phyloP scores from a whole-genome alignment of 2,797 vertebrate species.

The Spizella passerina region DNA sequence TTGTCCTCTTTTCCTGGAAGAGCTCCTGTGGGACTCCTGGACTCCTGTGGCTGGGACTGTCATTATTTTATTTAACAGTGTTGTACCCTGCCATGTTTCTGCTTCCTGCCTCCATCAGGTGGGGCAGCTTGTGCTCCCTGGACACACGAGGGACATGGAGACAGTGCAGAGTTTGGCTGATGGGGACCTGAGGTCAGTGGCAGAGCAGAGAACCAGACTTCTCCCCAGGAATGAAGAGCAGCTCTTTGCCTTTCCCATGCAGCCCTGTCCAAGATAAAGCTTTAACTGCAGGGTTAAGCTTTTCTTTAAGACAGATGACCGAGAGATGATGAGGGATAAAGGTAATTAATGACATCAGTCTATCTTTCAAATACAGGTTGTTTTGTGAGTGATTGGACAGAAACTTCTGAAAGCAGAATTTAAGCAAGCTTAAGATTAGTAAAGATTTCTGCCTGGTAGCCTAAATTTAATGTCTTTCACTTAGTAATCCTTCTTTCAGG shows the following conservation, averaged over 20 bases:
- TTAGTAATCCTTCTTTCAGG: constrained; percentile 21
- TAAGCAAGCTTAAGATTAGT: background rate
- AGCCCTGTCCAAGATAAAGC: background rate
- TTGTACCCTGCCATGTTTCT: background rate
- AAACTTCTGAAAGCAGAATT: constrained; percentile 16
- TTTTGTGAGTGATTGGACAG: background rate
- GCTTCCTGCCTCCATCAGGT: rapidly evolving
- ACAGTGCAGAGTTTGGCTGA: background rate
- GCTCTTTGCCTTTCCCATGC: background rate
- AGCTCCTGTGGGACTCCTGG: background rate
- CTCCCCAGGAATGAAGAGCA: background rate
- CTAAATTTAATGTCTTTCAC: background rate
- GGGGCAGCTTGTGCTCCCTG: rapidly evolving
- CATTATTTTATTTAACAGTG: background rate
- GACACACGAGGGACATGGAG: rapidly evolving
- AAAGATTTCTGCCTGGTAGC: constrained; percentile 26
- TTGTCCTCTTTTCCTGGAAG: background rate
- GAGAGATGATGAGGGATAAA: background rate
- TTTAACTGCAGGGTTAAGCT: background rate
- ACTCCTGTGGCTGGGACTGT: background rate
- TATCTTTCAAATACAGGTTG: background rate
- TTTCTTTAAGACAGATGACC: background rate
- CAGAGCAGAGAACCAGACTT: background rate
- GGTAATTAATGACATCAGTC: background rate
- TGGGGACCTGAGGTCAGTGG: background rate